Evolutionary conservation across 2,888 invertebrate species (phyloP), one percentile per base, ranked within the genome.

Genomic region (Endomychus coccineus): DNA sequence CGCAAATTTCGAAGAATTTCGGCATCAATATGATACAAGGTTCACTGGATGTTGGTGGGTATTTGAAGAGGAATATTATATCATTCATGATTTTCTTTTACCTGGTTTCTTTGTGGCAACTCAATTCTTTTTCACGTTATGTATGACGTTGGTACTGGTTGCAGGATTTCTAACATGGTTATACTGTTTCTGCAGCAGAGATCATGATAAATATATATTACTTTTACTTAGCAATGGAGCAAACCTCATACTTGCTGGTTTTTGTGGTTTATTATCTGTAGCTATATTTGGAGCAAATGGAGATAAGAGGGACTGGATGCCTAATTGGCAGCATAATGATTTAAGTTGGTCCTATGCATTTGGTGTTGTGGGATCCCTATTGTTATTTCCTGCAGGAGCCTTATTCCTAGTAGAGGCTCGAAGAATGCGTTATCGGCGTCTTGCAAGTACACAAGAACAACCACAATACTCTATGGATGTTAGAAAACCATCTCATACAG

Each of bases 41-140:
- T 90, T 90, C 54, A 75, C 71, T 10, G 90, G 89, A 1, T 96
- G 96, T 59, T 91, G 91, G 87, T 96, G 95, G 92, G 86, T 96
- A 41, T 92, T 94, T 58, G 90, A 95, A 66, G 94, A 92, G 63
- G 95, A 96, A 67, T 94, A 90, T 62, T 90, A 92, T 59, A 92
- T 92, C 39, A 89, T 96, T 48, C 83, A 89, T 55, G 85, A 91
- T 52, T 83, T 90, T 54, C 69, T 96, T 3, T 67, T 91, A 50
- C 92, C 92, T 34, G 81, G 85, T 9, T 96, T 95, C 70, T 94
- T 94, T 57, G 82, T 94, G 36, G 83, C 88, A 0, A 91, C 92
- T 1, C 95, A 96, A 62, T 84, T 94, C 47, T 90, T 95, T 70
- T 91, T 89, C 60, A 92, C 95, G 0, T 68, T 95, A 24, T 80